Conservation (phyloP, 2,797 vertebrate genomes). For the Micromesistius poutassou region DNA sequence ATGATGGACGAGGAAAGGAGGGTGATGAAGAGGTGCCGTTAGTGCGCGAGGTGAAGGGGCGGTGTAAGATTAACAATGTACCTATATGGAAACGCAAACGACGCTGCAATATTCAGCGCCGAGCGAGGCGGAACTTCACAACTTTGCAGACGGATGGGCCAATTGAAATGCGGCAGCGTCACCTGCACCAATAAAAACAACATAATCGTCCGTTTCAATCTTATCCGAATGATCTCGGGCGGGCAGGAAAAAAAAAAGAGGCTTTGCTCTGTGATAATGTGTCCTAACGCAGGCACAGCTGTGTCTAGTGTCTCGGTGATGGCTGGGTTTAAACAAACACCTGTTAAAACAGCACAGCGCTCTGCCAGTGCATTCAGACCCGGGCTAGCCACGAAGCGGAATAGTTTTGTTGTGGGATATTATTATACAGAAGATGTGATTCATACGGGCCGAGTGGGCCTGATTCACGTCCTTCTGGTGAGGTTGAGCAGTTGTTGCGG, state of each 20-base stretch:
- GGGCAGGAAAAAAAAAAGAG: background rate
- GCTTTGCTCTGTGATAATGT: background rate
- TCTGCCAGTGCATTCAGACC: background rate
- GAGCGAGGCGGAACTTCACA: background rate
- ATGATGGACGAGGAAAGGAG: background rate
- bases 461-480: background rate
- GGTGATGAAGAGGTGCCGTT: background rate
- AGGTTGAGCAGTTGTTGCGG: background rate
- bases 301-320: background rate
- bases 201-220: background rate
- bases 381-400: background rate
- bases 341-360: background rate
- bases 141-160: background rate
- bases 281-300: background rate
- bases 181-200: background rate
- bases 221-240: background rate
- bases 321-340: background rate
- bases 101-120: too few species aligned
- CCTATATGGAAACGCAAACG: background rate
- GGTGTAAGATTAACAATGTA: background rate
- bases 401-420: background rate
- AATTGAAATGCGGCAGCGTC: background rate
- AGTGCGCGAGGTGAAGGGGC: background rate
- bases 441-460: background rate
- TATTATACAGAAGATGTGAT: background rate